Percentiles rank a stretch among this genome's conserved stretches.
Evolutionary conservation across 2,797 vertebrate genomes (phyloP).

Genomic region (Brachymystax lenok): DNA sequence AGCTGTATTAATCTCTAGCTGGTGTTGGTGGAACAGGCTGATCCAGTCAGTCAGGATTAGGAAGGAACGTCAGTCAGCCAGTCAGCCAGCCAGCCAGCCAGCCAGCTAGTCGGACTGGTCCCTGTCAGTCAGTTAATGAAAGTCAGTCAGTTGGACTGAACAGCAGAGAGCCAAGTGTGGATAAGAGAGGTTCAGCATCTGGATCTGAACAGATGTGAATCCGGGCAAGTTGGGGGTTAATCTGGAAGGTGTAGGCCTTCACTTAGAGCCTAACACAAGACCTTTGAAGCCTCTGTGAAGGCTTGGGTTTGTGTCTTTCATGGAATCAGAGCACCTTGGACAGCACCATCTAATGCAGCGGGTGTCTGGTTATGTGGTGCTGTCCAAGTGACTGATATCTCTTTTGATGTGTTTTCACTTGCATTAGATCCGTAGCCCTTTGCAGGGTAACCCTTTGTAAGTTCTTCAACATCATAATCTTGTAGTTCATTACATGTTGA

Average conservation of each 20-base stretch:
- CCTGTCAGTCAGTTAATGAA: background rate
- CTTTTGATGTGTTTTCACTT: background rate
- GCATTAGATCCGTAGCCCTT: background rate
- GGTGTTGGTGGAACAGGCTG: conserved; percentile 30
- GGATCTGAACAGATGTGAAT: conserved; percentile 46
- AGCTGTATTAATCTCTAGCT: conserved; percentile 34
- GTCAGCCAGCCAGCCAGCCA: background rate
- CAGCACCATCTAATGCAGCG: background rate
- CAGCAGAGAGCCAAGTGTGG: background rate
- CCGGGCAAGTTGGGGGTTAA: conserved; percentile 31
- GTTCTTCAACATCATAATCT: background rate
- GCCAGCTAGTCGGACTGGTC: background rate
- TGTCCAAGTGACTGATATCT: background rate
- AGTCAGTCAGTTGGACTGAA: background rate
- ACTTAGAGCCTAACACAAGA: background rate
- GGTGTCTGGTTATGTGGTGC: background rate
- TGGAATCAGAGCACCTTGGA: background rate
- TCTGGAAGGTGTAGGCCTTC: conserved; percentile 6
- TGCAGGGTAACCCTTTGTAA: background rate
- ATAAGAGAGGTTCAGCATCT: background rate
- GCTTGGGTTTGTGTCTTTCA: background rate
- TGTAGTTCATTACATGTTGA: background rate
- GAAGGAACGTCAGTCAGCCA: background rate
- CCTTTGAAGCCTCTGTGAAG: background rate
- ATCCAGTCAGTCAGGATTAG: conserved; percentile 12